Evolutionary conservation across 2,888 invertebrate genomes (phyloP), one percentile per base, ranked within the genome.

Genomic region (Candidula unifasciata): DNA sequence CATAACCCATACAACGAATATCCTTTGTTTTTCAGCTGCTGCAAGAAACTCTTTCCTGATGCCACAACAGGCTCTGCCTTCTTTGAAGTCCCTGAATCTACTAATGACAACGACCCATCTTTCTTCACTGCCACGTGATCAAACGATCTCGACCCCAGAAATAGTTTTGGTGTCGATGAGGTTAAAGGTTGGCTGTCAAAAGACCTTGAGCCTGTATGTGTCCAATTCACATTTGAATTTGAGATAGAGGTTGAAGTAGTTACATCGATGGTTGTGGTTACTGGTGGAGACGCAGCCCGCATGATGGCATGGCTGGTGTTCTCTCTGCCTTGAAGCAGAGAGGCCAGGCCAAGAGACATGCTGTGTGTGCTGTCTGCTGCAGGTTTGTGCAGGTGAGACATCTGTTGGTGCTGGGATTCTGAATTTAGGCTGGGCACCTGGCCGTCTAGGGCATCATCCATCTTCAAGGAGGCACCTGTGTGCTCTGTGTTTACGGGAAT

Each of bases 291-390:
- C 68, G 68, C 68, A 54, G 68, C 64, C 69, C 84, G 78, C 18
- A 60, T 66, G n/a, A 77, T 16, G 27, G 78, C 81, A 21, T 77
- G 76, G 13, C 84, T 85, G 35, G 87, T 78, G 30, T 96, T 96
- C 71, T 96, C 96, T 87, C 97, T 95, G 94, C 96, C 96, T 91
- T 97, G 95, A 91, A 97, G 92, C 95, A 97, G 95, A 90, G 96
- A 96, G 27, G 96, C 96, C 54, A 97, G 94, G 0, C 96, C 96
- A 24, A 95, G 93, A 0, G 96, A 96, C 27, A 96, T 96, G 24
- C 96, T 96, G 93, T 96, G 96, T 2, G 96, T 96, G 83, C 96
- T 96, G 82, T 78, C 71, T 24, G 35, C 44, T 68, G 37, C 13
- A 13, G 10, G 74, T 54, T 30, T 54, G 54, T 30, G 30, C 30